These are phyloP conservation scores for Euura lappo DNA, from an alignment of 1,140 invertebrate genomes.

Conservation along the genomic window DNA sequence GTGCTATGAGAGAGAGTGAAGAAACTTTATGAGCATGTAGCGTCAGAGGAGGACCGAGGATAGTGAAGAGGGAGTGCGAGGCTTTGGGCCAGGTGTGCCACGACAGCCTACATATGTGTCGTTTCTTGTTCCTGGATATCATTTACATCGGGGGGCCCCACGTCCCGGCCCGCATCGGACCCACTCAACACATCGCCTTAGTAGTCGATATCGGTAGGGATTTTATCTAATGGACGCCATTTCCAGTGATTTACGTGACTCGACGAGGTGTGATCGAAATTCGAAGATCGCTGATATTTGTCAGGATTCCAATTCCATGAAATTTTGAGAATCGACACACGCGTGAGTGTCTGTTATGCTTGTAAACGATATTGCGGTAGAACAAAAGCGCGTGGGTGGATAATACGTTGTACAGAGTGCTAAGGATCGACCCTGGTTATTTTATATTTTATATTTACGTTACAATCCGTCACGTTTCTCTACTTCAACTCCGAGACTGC, in stretches of 20 bases:
- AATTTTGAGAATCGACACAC: neutral
- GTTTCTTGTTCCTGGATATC: neutral
- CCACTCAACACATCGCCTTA: neutral
- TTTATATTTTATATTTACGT: neutral
- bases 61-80: neutral
- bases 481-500: neutral
- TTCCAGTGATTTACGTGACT: neutral
- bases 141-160: neutral
- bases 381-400: neutral
- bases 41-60: no score
- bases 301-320: neutral
- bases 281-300: neutral
- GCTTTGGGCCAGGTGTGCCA: neutral
- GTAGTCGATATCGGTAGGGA: neutral
- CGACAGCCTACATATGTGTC: constrained; percentile 6
- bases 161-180: neutral
- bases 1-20: neutral
- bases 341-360: neutral
- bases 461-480: constrained; percentile 5
- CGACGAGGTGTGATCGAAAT: neutral
- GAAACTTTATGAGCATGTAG: no score
- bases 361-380: neutral
- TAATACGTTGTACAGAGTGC: neutral
- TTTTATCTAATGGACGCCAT: constrained; percentile 5
- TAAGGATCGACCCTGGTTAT: neutral